Conservation (phyloP, 64 coral and sea anemone genomes). For the Exaiptasia diaphana region DNA sequence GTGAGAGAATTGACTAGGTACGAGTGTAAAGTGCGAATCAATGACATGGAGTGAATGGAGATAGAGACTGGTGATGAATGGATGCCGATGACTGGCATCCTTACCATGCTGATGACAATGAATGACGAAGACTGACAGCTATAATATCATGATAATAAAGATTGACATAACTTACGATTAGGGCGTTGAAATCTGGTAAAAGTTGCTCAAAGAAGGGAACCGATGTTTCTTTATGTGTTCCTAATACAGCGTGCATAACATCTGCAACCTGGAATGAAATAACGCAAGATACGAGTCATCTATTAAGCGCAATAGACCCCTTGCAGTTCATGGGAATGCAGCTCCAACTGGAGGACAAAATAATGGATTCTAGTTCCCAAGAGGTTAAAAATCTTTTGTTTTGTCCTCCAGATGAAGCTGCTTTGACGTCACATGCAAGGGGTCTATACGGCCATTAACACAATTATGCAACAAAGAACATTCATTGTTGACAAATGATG, state of each 20-base stretch:
- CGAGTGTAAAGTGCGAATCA: not conserved
- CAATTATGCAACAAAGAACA: too few relatives aligned
- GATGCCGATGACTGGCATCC: not conserved
- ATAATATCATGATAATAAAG: not conserved
- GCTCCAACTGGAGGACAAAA: too few relatives aligned
- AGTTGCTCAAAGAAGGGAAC: constrained; percentile 70
- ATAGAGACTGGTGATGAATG: too few relatives aligned
- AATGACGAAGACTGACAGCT: not conserved
- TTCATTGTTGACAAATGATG: not conserved
- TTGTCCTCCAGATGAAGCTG: too few relatives aligned
- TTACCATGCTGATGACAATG: not conserved
- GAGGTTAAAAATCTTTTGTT: too few relatives aligned
- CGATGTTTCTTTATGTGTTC: constrained; percentile 52
- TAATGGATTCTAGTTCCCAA: too few relatives aligned
- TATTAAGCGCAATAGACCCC: too few relatives aligned
- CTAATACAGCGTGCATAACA: constrained; percentile 75
- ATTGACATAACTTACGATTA: constrained; percentile 49
- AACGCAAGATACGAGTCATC: not conserved
- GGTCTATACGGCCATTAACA: too few relatives aligned
- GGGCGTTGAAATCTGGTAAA: constrained; percentile 54
- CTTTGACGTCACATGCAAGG: too few relatives aligned
- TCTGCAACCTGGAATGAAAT: constrained; percentile 39
- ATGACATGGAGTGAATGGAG: not conserved
- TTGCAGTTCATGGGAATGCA: not conserved
- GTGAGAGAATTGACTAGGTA: not conserved